Percentiles rank a stretch among this genome's conserved stretches.
These are phyloP conservation scores for Frankliniella fusca DNA, from an alignment of 2,888 invertebrate species.

Conservation along the genomic window DNA sequence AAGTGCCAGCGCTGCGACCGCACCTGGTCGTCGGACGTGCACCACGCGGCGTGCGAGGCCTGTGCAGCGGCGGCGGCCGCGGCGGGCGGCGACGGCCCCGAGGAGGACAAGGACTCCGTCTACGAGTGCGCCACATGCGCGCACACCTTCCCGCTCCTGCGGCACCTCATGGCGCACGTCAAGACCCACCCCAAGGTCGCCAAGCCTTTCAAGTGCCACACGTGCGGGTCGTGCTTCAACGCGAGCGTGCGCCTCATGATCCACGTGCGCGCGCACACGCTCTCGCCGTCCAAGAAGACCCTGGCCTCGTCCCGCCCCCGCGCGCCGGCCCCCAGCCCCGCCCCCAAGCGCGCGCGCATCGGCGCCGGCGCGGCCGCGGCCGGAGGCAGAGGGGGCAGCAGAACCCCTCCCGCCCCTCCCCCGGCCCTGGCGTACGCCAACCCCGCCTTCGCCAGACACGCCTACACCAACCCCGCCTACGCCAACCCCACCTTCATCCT, in stretches of 20 bases:
- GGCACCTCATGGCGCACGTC: constrained; percentile 8
- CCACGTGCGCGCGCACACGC: neutral
- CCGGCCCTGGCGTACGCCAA: neutral
- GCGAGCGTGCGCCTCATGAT: constrained; percentile 11
- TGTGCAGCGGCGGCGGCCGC: neutral
- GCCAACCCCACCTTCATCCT: neutral
- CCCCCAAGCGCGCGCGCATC: neutral
- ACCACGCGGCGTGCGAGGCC: neutral
- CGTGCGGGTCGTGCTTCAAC: neutral
- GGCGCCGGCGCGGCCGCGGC: neutral
- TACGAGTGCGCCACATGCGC: constrained; percentile 7
- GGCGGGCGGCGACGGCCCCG: neutral
- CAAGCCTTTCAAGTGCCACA: neutral
- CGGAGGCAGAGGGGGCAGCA: neutral
- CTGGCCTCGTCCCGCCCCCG: neutral
- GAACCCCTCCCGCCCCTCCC: neutral
- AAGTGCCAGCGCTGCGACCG: constrained; percentile 21
- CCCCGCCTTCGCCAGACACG: neutral
- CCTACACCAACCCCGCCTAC: neutral
- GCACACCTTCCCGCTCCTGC: neutral
- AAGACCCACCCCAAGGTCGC: neutral
- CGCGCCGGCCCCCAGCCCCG: neutral
- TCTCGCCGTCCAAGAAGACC: constrained; percentile 3
- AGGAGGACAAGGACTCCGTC: neutral
- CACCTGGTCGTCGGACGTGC: neutral